Evolutionary conservation across 2,113 vertebrate species (phyloP).

Genomic region (Budorcas taxicolor): DNA sequence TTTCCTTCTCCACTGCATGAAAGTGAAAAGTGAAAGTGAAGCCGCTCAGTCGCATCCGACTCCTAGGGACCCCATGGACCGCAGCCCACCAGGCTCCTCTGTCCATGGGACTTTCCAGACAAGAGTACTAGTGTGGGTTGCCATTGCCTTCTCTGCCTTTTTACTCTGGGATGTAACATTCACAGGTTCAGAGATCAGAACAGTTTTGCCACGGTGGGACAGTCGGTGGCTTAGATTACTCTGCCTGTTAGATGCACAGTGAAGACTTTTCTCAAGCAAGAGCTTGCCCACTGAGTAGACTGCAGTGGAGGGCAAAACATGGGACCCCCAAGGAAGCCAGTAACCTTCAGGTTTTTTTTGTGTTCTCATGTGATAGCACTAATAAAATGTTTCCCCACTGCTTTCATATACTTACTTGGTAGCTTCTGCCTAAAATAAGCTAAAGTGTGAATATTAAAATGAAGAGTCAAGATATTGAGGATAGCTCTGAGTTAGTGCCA

Average conservation of each 20-base stretch:
- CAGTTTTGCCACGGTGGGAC: rapidly evolving
- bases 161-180: not conserved
- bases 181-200: not conserved
- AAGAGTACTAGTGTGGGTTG: too few species aligned
- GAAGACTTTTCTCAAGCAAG: not conserved
- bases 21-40: too few species aligned
- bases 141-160: not conserved
- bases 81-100: too few species aligned
- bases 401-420: not conserved
- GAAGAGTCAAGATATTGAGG: not conserved
- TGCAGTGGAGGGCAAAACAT: rapidly evolving
- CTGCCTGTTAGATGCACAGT: rapidly evolving
- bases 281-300: not conserved
- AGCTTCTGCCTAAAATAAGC: not conserved
- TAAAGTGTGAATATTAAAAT: not conserved
- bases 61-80: too few species aligned
- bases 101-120: too few species aligned
- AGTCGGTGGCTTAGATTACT: rapidly evolving
- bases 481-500: not conserved
- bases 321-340: rapidly evolving
- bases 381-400: not conserved
- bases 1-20: too few species aligned
- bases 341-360: not conserved
- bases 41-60: rapidly evolving
- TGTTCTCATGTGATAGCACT: not conserved